phyloP scores from a whole-genome alignment of 2,113 vertebrate species.

The Silurus glanis region DNA sequence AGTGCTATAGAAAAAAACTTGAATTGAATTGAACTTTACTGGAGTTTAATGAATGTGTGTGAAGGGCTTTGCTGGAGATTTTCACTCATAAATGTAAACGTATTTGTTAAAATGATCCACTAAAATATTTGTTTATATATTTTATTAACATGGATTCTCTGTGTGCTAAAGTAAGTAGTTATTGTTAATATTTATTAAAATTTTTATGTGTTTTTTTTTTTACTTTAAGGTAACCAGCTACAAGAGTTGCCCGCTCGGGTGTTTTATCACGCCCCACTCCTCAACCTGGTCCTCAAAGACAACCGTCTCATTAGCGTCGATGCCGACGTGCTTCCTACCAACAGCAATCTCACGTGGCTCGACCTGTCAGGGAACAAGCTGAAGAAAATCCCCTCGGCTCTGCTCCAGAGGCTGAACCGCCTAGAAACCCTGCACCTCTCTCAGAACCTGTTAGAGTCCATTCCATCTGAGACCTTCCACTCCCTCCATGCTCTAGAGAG shows the following conservation, averaged over 20 bases:
- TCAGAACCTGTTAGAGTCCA: conserved; percentile 69
- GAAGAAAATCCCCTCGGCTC: conserved; percentile 44
- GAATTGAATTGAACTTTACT: no score
- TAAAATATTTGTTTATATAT: not conserved
- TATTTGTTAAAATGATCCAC: not conserved
- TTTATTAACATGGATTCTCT: not conserved
- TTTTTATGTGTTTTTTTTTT: not conserved
- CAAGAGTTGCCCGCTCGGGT: conserved; percentile 61
- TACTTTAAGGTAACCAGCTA: conserved; percentile 71
- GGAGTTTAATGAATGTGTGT: no score
- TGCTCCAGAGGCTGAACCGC: conserved; percentile 64
- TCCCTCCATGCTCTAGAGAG: conserved; percentile 64
- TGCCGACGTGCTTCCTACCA: conserved; percentile 64
- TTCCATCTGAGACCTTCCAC: conserved; percentile 58
- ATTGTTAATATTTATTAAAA: not conserved
- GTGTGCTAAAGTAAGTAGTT: not conserved
- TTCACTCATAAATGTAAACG: no score
- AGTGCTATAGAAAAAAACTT: no score
- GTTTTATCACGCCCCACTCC: conserved; percentile 66
- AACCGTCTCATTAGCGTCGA: conserved; percentile 65
- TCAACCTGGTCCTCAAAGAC: conserved; percentile 73
- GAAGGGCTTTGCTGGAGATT: no score
- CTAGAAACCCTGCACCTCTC: conserved; percentile 76
- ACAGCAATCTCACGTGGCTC: conserved; percentile 69
- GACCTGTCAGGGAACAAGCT: conserved; percentile 76